Evolutionary conservation across 30 jellyfish, hydroid and myxozoan genomes (phyloP).

Genomic region (Pelagia noctiluca): DNA sequence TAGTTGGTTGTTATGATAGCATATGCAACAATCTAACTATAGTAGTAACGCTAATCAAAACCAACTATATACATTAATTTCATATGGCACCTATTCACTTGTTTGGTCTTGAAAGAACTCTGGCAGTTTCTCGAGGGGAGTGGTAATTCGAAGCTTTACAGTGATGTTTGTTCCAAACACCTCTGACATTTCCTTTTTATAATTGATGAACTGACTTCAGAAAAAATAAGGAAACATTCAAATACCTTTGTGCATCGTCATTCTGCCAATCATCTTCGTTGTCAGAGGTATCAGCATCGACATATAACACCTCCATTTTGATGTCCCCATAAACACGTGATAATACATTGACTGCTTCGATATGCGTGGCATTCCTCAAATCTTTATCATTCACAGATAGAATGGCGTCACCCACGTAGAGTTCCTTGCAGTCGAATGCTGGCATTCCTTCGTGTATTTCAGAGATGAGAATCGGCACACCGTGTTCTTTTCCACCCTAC

Average conservation of each 20-base stretch:
- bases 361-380: slow-evolving; percentile 84
- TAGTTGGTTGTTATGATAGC: no score
- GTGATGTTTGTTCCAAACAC: no score
- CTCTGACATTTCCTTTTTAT: no score
- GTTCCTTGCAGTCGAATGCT: slow-evolving; percentile 86
- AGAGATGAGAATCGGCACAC: slow-evolving; percentile 94
- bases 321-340: slow-evolving; percentile 92
- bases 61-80: no score
- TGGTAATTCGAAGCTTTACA: no score
- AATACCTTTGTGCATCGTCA: slow-evolving; percentile 83
- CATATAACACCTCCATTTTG: slow-evolving; percentile 84
- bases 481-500: slow-evolving; percentile 99
- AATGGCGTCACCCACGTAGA: slow-evolving; percentile 96
- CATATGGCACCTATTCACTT: no score
- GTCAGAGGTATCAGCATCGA: slow-evolving; percentile 86
- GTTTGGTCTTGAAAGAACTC: no score
- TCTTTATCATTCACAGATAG: slow-evolving; percentile 84
- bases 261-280: slow-evolving; percentile 96
- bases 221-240: neutral
- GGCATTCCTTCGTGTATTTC: slow-evolving; percentile 98
- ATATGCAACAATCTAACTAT: no score
- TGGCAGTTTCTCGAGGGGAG: no score
- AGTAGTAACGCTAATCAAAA: no score
- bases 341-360: slow-evolving; percentile 88
- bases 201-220: no score